Percentiles rank a stretch among this genome's conserved stretches.
Evolutionary conservation across 64 coral and sea anemone genomes (phyloP).

Genomic region (Anthopleura sola): DNA sequence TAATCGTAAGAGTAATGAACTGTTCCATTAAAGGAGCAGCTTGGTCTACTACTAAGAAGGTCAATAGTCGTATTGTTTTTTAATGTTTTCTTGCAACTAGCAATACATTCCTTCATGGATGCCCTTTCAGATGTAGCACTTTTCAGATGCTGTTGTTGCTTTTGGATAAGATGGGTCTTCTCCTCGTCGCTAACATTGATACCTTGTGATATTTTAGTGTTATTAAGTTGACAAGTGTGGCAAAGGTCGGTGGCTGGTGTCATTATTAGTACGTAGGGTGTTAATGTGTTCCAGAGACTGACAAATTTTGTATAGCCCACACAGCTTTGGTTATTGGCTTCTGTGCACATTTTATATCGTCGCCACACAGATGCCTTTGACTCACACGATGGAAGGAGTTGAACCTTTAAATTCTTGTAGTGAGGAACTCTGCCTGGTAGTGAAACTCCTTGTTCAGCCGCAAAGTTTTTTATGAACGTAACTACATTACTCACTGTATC

Average conservation of each 20-base stretch:
- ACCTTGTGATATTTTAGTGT: neutral
- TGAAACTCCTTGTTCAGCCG: conserved; percentile 32
- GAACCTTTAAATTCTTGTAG: conserved; percentile 33
- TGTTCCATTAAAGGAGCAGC: conserved; percentile 36
- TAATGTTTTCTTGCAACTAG: neutral
- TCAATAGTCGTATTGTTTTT: neutral
- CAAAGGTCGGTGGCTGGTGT: conserved; percentile 39
- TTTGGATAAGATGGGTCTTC: conserved; percentile 6
- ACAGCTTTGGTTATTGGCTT: neutral
- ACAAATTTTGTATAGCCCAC: conserved; percentile 34
- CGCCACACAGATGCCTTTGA: conserved; percentile 29
- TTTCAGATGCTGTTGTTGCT: conserved; percentile 33
- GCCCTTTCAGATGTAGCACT: conserved; percentile 22
- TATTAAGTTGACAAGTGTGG: conserved; percentile 55
- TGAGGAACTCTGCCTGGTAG: conserved; percentile 45
- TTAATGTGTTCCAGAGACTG: conserved; percentile 40
- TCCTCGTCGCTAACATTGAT: conserved; percentile 29
- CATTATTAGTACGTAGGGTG: conserved; percentile 35
- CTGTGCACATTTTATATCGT: conserved; percentile 8
- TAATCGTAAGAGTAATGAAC: conserved; percentile 22
- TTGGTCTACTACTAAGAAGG: neutral
- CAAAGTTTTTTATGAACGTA: conserved; percentile 39
- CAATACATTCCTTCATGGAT: neutral
- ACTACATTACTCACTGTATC: conserved; percentile 8
- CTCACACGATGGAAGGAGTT: neutral